Base-by-base conservation (phyloP, 2,797 vertebrate species). In the Falco cherrug region DNA sequence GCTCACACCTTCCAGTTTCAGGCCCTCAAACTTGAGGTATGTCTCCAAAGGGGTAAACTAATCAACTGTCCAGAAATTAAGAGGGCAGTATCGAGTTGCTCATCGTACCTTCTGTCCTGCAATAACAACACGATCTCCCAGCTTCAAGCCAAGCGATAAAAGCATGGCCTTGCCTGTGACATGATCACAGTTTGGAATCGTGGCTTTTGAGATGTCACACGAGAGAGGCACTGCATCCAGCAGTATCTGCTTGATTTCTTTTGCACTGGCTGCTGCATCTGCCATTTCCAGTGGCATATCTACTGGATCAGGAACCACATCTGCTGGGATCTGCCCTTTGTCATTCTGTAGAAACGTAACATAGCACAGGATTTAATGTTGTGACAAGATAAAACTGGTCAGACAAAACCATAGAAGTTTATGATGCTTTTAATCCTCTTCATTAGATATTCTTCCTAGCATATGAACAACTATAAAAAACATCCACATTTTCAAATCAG, bases 231-330 rank as follows among this genome's bases (percentile, higher is more conserved):
- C 95, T 1, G 98, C 98, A 43, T 98, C 98, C 63, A 98, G 97
- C 79, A 99, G 94, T 94, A 99, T 97, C 87, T 98, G 97, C 77
- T 98, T 98, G 71, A 99, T 98, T 92, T 99, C 99, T 96, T 99
- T 99, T 35, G 99, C 99, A 33, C 98, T 98, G 3, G 98, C 98
- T 0, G 99, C 99, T 1, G 99, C 99, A 11, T 99, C 99, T 2
- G 99, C 99, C 99, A 99, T 99, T 92, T 99, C 99, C 91, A 99
- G 88, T 0, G 99, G 99, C 99, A 99, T 99, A 90, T 99, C 99
- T 9, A 99, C 98, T 0, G 99, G 99, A 90, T 99, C 99, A 3
- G 99, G 99, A 51, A 99, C 99, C 76, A 99, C 99, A 16, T 99
- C 99, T 5, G 98, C 99, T 2, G 99, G 99, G 87, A 98, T 98